Conservation (phyloP, 2,888 invertebrate genomes). For the Caenorhabditis sp. region DNA sequence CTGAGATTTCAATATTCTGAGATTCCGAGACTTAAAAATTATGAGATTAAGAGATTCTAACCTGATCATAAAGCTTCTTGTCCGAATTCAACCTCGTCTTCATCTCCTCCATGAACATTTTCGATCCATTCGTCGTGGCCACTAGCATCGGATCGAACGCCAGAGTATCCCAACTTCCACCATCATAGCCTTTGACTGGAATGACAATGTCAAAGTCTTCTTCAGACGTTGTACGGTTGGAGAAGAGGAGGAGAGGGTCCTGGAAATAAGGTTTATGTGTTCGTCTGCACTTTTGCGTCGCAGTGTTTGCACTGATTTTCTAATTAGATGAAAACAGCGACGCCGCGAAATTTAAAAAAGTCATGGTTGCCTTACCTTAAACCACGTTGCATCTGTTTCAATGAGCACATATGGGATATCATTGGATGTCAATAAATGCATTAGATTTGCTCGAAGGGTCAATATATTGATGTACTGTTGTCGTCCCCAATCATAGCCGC, state of each 20-base stretch:
- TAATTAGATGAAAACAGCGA: too few species aligned
- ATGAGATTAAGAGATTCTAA: conserved; percentile 28
- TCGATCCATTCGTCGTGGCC: conserved; percentile 72
- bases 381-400: conserved; percentile 81
- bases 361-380: conserved; percentile 35
- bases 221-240: conserved; percentile 53
- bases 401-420: conserved; percentile 77
- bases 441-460: conserved; percentile 72
- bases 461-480: conserved; percentile 77
- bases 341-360: too few species aligned
- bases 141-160: conserved; percentile 81
- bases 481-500: conserved; percentile 76
- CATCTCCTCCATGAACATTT: conserved; percentile 73
- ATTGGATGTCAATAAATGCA: conserved; percentile 55
- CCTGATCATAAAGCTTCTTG: conserved; percentile 74
- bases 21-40: too few species aligned
- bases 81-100: conserved; percentile 66
- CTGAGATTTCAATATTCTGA: too few species aligned
- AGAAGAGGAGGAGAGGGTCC: conserved; percentile 74
- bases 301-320: too few species aligned
- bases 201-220: conserved; percentile 80
- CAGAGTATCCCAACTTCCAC: conserved; percentile 66
- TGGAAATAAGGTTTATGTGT: too few species aligned
- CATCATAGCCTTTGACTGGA: conserved; percentile 71
- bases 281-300: too few species aligned